phyloP scores from a whole-genome alignment of 2,113 vertebrate species.

The Ceyx melanurus region DNA sequence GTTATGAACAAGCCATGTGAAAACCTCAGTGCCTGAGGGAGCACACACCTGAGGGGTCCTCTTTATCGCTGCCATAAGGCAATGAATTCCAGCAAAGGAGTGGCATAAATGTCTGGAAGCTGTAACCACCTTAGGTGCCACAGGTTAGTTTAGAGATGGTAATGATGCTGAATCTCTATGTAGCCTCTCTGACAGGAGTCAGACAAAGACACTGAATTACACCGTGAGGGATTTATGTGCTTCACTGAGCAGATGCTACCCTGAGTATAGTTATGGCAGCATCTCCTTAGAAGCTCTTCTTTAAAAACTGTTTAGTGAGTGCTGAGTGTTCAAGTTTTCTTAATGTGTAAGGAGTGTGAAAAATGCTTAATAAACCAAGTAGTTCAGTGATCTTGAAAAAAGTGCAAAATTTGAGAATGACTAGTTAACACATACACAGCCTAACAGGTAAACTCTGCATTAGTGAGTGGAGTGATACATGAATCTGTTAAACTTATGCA shows the following conservation, averaged over 20 bases:
- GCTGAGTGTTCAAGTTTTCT: neutral
- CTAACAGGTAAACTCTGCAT: neutral
- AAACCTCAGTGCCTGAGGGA: neutral
- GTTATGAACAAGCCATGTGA: neutral
- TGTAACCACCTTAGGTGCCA: neutral
- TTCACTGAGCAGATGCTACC: neutral
- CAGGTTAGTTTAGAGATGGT: neutral
- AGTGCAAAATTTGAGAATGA: neutral
- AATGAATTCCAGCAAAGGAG: neutral
- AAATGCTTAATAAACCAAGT: neutral
- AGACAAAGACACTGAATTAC: neutral
- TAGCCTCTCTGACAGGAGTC: neutral
- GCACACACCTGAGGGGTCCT: fast-evolving
- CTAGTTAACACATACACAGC: neutral
- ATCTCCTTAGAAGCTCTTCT: neutral
- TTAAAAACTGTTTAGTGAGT: neutral
- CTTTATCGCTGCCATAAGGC: neutral
- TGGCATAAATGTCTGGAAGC: neutral
- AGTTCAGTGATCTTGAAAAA: neutral
- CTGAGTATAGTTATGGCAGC: neutral
- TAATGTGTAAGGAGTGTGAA: neutral
- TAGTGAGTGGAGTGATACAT: neutral
- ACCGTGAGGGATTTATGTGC: neutral
- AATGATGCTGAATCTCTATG: neutral
- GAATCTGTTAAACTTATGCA: neutral